Base-by-base conservation (phyloP, 2,888 invertebrate genomes). In the Punctoribates punctum region DNA sequence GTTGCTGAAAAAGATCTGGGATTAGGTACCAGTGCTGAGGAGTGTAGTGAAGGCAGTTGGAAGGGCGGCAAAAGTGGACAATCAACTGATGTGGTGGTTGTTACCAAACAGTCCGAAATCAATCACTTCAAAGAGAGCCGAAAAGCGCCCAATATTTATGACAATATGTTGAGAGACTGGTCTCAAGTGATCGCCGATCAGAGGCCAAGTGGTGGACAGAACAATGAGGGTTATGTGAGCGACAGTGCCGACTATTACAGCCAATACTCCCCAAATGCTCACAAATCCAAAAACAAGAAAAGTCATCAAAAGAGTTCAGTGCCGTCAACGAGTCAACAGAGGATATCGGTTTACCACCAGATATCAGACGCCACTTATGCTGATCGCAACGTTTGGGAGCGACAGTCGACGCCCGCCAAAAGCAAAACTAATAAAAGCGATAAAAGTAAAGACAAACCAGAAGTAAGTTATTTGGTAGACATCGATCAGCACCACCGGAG, bases 21-120 rank as follows among this genome's bases (percentile, higher is more conserved):
- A 0, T 86, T 92, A 72, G 92, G 92, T 34, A 93, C 92, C 0
- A 92, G 92, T 0, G 91, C 91, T 17, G 92, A 93, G 77, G 92
- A 92, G 82, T 91, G 91, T 0, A 91, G 91, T 79, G 91, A 92
- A 60, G 78, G 78, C 17, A 80, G 80, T 46, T 80, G 80, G 80
- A 80, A 80, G 48, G 75, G 42, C 1, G 60, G 70, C 20, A 74
- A 77, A 60, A 54, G 48, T 34, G 73, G 48, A 27, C n/a, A n/a
- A n/a, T n/a, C n/a, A n/a, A 67, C 48, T 9, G 42, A 74, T 51
- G 51, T 67, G 6, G 46, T 57, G 11, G 67, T 77, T 15, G 23
- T 74, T 2, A 34, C n/a, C 29, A 75, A 75, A 73, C 75, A 75
- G 27, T 57, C 75, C 27, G 57, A 54, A 1, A 73, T 73, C 6